Evolutionary conservation across 2,113 vertebrate species (phyloP), one percentile per base, ranked within the genome.

Genomic region (Forbesichthys agassizii): DNA sequence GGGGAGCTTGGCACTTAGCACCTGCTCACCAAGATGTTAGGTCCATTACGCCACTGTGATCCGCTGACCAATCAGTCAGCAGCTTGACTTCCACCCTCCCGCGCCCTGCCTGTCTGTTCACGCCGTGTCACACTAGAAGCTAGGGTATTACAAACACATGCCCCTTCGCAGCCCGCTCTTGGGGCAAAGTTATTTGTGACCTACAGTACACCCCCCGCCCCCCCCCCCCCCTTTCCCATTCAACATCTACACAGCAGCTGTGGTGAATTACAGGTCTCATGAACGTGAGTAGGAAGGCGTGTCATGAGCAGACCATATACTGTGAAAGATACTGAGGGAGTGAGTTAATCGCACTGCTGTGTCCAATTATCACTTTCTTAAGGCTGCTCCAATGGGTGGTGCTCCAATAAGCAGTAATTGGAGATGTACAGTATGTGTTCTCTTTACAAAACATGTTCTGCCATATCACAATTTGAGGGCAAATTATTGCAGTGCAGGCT

Each of bases 1-100:
- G 73, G 77, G 80, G 73, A 75, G 79, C 79, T 67, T 73, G 74
- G 73, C 85, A 80, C 67, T 18, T 52, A 80, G 63, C 78, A 82
- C 72, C 80, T 85, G 86, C 79, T 86, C 63, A 63, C 78, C 84
- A 77, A 75, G 61, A 86, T 72, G 77, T 80, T 69, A 61, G 64
- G 65, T 64, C 69, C 78, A 82, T 83, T 75, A 77, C 48, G 65
- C 69, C 55, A 63, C 66, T 57, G 68, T 62, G 75, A 78, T 68
- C 68, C 53, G 78, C 64, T 46, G 55, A 74, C 79, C 78, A 71
- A 81, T 88, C 82, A 84, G 78, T 80, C 83, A 82, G 54, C 57
- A 60, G 66, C 66, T 64, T 73, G 69, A 81, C 77, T 68, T 73
- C 33, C 51, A 51, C 47, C 66, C 69, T 65, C 60, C 66, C 64